phyloP scores from a whole-genome alignment of 2,888 invertebrate genomes.

The Drosophila quinaria region DNA sequence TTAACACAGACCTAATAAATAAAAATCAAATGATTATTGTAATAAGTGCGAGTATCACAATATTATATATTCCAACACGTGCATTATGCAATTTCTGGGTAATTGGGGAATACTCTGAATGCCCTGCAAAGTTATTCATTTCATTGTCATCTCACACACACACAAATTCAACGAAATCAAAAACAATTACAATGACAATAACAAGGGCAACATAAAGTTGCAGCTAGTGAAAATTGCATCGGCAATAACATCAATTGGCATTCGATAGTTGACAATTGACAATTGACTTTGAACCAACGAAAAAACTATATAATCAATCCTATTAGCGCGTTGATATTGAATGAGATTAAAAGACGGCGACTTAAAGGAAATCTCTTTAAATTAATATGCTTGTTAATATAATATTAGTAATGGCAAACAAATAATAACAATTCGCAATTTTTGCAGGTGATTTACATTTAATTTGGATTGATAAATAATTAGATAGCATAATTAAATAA shows the following conservation, averaged over 20 bases:
- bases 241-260: neutral
- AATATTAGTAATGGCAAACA: neutral
- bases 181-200: neutral
- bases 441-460: neutral
- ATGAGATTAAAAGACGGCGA: neutral
- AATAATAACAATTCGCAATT: neutral
- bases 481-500: too few species aligned
- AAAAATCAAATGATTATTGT: conserved; percentile 1
- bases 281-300: conserved; percentile 9
- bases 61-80: neutral
- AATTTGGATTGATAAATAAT: neutral
- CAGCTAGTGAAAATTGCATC: neutral
- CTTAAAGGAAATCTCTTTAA: conserved; percentile 6
- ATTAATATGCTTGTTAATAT: conserved; percentile 2
- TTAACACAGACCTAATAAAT: conserved; percentile 57
- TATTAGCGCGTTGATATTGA: conserved; percentile 8
- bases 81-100: conserved; percentile 38
- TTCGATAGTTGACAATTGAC: neutral
- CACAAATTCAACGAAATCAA: neutral
- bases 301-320: conserved; percentile 2
- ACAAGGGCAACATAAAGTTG: conserved; percentile 2
- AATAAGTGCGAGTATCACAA: neutral
- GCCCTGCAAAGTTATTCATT: neutral
- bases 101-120: conserved; percentile 25
- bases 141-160: neutral